Evolutionary conservation across 2,888 invertebrate genomes (phyloP), one percentile per base, ranked within the genome.

Genomic region (Brassicogethes aeneus): DNA sequence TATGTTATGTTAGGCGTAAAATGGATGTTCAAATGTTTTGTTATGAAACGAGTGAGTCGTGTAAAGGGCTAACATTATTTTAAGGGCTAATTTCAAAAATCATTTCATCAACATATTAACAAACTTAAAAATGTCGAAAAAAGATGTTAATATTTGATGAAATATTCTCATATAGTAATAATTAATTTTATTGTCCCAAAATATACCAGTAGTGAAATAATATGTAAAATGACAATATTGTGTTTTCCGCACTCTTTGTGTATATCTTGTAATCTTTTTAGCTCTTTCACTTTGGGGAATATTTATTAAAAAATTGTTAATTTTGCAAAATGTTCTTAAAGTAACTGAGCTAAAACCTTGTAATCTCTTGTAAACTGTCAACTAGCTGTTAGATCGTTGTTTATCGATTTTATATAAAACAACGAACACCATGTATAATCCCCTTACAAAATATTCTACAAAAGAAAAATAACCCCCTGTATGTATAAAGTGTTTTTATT

Each of bases 351-450:
- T n/a, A n/a, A n/a, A n/a, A n/a, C n/a, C n/a, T n/a, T n/a, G n/a
- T n/a, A n/a, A n/a, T n/a, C n/a, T n/a, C n/a, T n/a, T n/a, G n/a
- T n/a, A n/a, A n/a, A n/a, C n/a, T n/a, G n/a, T n/a, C n/a, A n/a
- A n/a, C n/a, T n/a, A n/a, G n/a, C n/a, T n/a, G 16, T 14, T 15
- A 34, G 32, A n/a, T 30, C 35, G 45, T 48, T 48, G 50, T 48
- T 52, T 47, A 52, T 47, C 50, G 50, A 50, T 47, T 39, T 45
- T 37, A 43, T 44, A 16, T 23, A 49, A 44, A 41, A 45, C 52
- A 52, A 52, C 52, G 52, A 52, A 52, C 16, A 31, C 5, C 23
- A 23, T 10, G 10, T 23, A 10, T 23, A 23, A 23, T 23, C 23
- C n/a, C n/a, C n/a, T n/a, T 23, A 10, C 23, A 23, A 23, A 23